Conservation (phyloP, 2,113 vertebrate species). For the Nerophis ophidion region DNA sequence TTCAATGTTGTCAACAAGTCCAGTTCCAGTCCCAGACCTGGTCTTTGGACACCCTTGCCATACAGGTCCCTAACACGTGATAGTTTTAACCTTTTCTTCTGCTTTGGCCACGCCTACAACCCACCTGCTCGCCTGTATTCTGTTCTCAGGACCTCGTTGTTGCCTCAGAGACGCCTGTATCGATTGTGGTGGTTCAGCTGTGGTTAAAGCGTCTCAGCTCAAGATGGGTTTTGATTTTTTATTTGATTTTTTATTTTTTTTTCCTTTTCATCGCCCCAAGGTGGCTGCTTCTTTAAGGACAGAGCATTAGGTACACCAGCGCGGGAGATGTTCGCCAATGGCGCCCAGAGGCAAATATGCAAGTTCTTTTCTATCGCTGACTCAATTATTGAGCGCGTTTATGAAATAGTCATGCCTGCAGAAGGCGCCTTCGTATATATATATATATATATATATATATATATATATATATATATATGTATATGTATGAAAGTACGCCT, state of each 20-base stretch:
- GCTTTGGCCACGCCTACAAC: too few species aligned
- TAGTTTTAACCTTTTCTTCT: too few species aligned
- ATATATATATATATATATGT: background rate
- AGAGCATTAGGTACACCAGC: too few species aligned
- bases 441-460: too few species aligned
- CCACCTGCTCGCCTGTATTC: constrained; percentile 38
- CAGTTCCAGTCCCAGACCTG: too few species aligned
- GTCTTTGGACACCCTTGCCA: too few species aligned
- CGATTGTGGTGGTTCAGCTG: constrained; percentile 52
- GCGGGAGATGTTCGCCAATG: too few species aligned
- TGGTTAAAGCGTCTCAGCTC: constrained; percentile 56
- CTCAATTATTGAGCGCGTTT: constrained; percentile 14
- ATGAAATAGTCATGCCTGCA: constrained; percentile 24
- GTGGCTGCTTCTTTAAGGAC: constrained; percentile 28
- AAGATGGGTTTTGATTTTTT: constrained; percentile 48
- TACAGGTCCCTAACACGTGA: too few species aligned
- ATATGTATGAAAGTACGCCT: background rate
- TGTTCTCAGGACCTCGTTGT: constrained; percentile 56
- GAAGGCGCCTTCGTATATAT: background rate
- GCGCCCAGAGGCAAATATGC: constrained; percentile 16
- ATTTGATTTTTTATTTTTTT: too few species aligned
- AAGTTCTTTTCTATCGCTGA: constrained; percentile 1
- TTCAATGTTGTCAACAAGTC: too few species aligned
- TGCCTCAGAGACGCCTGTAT: constrained; percentile 56
- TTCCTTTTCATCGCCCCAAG: constrained; percentile 36